Evolutionary conservation across 1,140 invertebrate species (phyloP).

Genomic region (Lucilia cuprina): DNA sequence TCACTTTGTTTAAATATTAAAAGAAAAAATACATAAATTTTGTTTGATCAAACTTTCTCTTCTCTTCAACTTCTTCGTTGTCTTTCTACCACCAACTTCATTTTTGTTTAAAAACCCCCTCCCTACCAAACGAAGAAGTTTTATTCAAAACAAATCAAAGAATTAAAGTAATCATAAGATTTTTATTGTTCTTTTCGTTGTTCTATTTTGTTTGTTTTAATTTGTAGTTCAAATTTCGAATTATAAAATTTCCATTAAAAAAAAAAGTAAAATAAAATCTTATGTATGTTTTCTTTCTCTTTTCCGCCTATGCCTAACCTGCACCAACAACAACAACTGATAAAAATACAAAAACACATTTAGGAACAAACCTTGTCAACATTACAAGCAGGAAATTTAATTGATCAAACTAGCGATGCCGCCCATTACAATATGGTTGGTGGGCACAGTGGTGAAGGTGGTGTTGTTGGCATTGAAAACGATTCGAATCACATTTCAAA

Average conservation of each 20-base stretch:
- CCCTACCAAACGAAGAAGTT: neutral
- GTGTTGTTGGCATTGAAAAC: slow-evolving; percentile 20
- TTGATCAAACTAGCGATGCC: slow-evolving; percentile 39
- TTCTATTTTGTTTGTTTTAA: neutral
- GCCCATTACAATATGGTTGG: slow-evolving; percentile 16
- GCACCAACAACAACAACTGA: slow-evolving; percentile 17
- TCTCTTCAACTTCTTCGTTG: neutral
- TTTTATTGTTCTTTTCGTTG: neutral
- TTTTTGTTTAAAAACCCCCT: neutral
- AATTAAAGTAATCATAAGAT: neutral
- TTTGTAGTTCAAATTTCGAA: slow-evolving; percentile 2
- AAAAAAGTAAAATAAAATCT: slow-evolving; percentile 20
- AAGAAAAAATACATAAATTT: slow-evolving; percentile 33
- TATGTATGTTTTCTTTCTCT: slow-evolving; percentile 33
- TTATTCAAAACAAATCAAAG: neutral
- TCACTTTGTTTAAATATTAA: neutral
- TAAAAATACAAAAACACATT: neutral
- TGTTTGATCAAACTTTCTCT: slow-evolving; percentile 28
- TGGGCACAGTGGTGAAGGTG: slow-evolving; percentile 26
- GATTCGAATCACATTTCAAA: slow-evolving; percentile 15
- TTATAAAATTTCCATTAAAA: neutral
- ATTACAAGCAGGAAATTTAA: slow-evolving; percentile 37
- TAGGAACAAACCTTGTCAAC: slow-evolving; percentile 41
- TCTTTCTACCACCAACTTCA: neutral
- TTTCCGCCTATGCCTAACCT: slow-evolving; percentile 18